Evolutionary conservation across 2,888 invertebrate species (phyloP), one percentile per base, ranked within the genome.

Genomic region (Chelonus formosanus): DNA sequence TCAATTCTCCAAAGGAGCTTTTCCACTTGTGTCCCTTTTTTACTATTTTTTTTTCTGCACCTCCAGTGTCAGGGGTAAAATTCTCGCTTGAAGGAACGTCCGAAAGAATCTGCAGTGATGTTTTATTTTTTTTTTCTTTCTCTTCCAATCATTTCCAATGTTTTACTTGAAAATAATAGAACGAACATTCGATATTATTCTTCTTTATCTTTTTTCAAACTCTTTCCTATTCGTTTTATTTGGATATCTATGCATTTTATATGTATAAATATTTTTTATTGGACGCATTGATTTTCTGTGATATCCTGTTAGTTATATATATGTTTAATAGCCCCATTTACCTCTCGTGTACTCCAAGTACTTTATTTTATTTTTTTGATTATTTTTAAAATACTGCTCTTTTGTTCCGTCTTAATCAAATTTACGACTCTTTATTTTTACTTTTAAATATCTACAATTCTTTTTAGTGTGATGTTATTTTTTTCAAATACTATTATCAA

Each of bases 101-200:
- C 59, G 48, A 40, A 20, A 47, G 50, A 59, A 59, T 59, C 61
- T 53, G 61, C 61, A 61, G 71, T 70, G 64, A 71, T 63, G 67
- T 70, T 48, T 57, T 58, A 50, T 52, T 54, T 48, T 47, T 50
- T 50, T 68, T 61, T 65, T 66, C 54, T 47, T 48, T 52, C 50
- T 56, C 63, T 34, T 56, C 63, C 43, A 54, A n/a, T 52, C 56
- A 31, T 34, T 10, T 31, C 36, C 60, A 31, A 45, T 31, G 35
- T 48, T 55, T 65, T 35, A 40, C 45, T 50, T 58, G 31, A 7
- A 48, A 57, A 59, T 63, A 65, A 48, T 48, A n/a, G n/a, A 48
- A 48, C 6, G 20, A 48, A 48, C 10, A n/a, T n/a, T n/a, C 8
- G 3, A 10, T 48, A 8, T n/a, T 48, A 52, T 31, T 31, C 31